Evolutionary conservation across 2,113 vertebrate genomes (phyloP).

Genomic region (Alectura lathami): DNA sequence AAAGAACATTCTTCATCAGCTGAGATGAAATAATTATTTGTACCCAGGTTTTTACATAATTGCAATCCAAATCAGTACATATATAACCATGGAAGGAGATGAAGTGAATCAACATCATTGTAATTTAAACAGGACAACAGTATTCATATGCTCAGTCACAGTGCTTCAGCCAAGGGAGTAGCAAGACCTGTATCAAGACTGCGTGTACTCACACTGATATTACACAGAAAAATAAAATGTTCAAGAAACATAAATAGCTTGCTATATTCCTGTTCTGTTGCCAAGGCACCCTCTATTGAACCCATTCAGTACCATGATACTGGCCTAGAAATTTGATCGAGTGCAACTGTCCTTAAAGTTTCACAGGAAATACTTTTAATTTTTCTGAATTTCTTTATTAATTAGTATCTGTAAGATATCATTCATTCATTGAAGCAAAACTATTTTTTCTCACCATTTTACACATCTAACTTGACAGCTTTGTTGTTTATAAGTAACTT

Average conservation of each 20-base stretch:
- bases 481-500: not conserved
- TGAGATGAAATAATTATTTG: not conserved
- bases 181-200: accelerated
- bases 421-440: not conserved
- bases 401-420: not conserved
- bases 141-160: not conserved
- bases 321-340: not conserved
- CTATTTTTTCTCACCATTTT: not conserved
- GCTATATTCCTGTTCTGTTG: not conserved
- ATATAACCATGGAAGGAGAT: accelerated
- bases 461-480: not conserved
- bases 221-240: not conserved
- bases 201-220: accelerated
- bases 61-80: not conserved
- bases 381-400: too few species aligned
- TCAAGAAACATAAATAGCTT: not conserved
- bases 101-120: not conserved
- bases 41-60: accelerated
- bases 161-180: not conserved
- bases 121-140: not conserved
- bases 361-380: not conserved
- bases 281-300: not conserved
- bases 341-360: not conserved
- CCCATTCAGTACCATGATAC: accelerated
- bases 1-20: not conserved